phyloP scores from a whole-genome alignment of 2,888 invertebrate genomes.

The Nomada hirtipes region DNA sequence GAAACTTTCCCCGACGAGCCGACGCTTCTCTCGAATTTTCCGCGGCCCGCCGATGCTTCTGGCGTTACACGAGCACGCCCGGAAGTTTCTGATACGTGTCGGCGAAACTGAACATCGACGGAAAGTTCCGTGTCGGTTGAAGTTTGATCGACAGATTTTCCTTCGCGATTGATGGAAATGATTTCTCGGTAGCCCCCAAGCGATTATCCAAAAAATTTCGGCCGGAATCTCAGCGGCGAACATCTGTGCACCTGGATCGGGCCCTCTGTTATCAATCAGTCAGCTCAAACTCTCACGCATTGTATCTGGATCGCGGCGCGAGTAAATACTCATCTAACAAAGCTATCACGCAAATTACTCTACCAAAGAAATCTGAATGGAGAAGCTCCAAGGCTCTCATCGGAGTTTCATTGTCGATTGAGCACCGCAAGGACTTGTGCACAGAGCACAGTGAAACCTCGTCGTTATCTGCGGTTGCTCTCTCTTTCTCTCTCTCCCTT shows the following conservation, averaged over 20 bases:
- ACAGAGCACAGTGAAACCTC: background rate
- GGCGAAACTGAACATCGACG: background rate
- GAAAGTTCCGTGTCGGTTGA: no score
- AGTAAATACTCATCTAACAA: background rate
- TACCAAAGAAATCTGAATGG: background rate
- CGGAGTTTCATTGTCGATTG: conserved; percentile 1
- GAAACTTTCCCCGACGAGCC: conserved; percentile 38
- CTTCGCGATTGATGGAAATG: background rate
- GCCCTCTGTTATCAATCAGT: no score
- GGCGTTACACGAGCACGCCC: background rate
- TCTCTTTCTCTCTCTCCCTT: background rate
- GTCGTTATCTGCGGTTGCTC: background rate
- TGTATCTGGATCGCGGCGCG: no score
- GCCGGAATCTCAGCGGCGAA: no score
- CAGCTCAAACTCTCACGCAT: no score
- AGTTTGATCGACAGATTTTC: background rate
- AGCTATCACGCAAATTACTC: background rate
- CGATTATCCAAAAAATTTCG: no score
- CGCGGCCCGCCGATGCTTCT: conserved; percentile 26
- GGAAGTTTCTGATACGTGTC: conserved; percentile 26
- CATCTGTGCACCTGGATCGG: no score
- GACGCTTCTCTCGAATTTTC: conserved; percentile 39
- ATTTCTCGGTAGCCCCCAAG: background rate
- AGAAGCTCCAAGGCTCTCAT: background rate
- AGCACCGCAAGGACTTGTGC: background rate